Percentiles rank a stretch among this genome's conserved stretches.
phyloP scores from a whole-genome alignment of 2,888 invertebrate genomes.

The Zhuqinia jingwanae region DNA sequence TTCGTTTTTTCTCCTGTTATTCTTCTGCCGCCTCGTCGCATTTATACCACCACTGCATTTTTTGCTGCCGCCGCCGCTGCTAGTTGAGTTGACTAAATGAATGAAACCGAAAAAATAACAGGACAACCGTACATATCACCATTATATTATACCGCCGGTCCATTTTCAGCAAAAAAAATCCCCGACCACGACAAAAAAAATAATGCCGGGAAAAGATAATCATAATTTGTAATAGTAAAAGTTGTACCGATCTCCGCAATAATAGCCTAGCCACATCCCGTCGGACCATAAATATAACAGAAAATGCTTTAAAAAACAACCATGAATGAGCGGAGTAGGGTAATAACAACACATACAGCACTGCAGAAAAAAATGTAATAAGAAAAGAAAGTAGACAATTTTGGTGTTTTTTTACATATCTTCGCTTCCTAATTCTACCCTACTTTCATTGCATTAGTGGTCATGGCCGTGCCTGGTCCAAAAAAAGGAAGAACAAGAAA shows the following conservation, averaged over 20 bases:
- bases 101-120: neutral
- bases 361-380: neutral
- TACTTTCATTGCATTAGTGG: neutral
- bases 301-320: no score
- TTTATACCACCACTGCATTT: neutral
- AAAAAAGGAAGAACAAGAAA: no score
- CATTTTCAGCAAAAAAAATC: no score
- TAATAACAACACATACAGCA: neutral
- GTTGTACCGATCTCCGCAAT: neutral
- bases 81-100: neutral
- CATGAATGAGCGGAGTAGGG: neutral
- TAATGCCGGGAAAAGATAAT: neutral
- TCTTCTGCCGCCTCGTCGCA: no score
- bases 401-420: neutral
- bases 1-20: neutral
- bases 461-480: neutral
- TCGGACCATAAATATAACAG: no score
- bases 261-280: no score
- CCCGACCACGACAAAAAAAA: neutral
- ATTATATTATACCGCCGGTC: neutral
- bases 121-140: neutral
- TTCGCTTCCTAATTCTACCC: neutral
- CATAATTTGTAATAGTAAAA: constrained; percentile 23
- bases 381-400: neutral
- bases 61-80: neutral